Conservation (phyloP, 2,797 vertebrate genomes). For the Smutsia gigantea region DNA sequence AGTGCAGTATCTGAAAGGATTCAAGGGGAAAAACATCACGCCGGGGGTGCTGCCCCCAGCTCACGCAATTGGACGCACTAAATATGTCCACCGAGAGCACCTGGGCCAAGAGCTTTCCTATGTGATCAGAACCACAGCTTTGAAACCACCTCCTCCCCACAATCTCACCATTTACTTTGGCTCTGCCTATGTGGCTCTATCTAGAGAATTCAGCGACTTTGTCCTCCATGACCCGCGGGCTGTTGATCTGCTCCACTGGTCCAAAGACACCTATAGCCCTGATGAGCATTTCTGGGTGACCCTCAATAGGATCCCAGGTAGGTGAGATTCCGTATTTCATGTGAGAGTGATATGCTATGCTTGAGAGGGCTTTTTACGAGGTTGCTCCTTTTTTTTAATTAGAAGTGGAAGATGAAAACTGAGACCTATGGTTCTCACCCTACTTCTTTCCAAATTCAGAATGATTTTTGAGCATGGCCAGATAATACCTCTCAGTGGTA, state of each 20-base stretch:
- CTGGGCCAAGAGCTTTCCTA: slow-evolving; percentile 63
- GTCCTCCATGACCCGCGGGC: slow-evolving; percentile 75
- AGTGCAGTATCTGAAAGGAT: slow-evolving; percentile 77
- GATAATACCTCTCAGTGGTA: not conserved
- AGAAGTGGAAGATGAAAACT: not conserved
- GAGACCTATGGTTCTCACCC: not conserved
- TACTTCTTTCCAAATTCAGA: not conserved
- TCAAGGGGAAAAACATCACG: slow-evolving; percentile 81
- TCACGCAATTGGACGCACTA: slow-evolving; percentile 56
- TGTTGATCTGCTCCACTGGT: slow-evolving; percentile 80
- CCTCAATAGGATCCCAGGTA: slow-evolving; percentile 84
- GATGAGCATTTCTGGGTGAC: slow-evolving; percentile 87
- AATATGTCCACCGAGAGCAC: slow-evolving; percentile 75
- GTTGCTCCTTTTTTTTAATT: too few species aligned
- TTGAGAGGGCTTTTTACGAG: not conserved
- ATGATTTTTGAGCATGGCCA: not conserved
- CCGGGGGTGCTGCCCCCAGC: slow-evolving; percentile 76
- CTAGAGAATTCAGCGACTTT: slow-evolving; percentile 74
- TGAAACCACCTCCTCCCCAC: slow-evolving; percentile 69
- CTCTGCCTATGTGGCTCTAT: slow-evolving; percentile 72
- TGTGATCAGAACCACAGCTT: not conserved
- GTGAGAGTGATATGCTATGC: rapidly evolving
- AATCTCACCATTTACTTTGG: slow-evolving; percentile 83
- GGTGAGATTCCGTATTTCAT: not conserved
- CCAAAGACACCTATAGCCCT: slow-evolving; percentile 83